phyloP scores from a whole-genome alignment of 1,140 invertebrate genomes.

The Drosophila pachea region DNA sequence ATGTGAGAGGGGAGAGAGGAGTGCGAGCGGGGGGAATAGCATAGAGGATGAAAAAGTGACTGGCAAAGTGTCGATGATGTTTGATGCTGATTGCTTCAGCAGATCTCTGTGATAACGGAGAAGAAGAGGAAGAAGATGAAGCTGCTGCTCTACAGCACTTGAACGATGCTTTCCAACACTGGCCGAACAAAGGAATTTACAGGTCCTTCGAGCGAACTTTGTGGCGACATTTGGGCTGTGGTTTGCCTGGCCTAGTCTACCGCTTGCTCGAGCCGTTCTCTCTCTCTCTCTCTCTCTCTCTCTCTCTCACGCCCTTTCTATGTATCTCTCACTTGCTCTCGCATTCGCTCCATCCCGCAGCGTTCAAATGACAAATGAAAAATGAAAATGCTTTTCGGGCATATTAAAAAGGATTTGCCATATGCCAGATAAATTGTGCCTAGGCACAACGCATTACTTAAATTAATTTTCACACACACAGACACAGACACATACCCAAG shows the following conservation, averaged over 20 bases:
- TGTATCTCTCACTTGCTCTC: no score
- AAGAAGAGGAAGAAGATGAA: constrained; percentile 7
- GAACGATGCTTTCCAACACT: neutral
- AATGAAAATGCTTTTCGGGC: constrained; percentile 56
- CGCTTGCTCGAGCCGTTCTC: no score
- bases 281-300: neutral
- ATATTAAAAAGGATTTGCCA: constrained; percentile 70
- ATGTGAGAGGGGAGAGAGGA: no score
- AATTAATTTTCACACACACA: constrained; percentile 64
- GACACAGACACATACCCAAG: neutral
- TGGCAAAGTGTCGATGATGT: constrained; percentile 61
- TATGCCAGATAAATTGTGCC: constrained; percentile 59
- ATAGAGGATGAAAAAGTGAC: constrained; percentile 16
- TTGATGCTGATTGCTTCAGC: constrained; percentile 53
- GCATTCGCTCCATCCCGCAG: no score
- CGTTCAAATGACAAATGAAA: constrained; percentile 68
- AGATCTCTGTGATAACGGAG: constrained; percentile 28
- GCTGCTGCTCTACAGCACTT: neutral
- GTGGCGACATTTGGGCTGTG: constrained; percentile 49
- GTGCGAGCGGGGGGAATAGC: neutral
- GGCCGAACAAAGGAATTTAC: neutral
- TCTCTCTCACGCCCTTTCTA: neutral
- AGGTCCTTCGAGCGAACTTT: constrained; percentile 12
- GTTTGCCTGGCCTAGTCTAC: no score
- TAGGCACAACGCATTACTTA: constrained; percentile 66